phyloP scores from a whole-genome alignment of 2,113 vertebrate genomes.

The Strix uralensis region DNA sequence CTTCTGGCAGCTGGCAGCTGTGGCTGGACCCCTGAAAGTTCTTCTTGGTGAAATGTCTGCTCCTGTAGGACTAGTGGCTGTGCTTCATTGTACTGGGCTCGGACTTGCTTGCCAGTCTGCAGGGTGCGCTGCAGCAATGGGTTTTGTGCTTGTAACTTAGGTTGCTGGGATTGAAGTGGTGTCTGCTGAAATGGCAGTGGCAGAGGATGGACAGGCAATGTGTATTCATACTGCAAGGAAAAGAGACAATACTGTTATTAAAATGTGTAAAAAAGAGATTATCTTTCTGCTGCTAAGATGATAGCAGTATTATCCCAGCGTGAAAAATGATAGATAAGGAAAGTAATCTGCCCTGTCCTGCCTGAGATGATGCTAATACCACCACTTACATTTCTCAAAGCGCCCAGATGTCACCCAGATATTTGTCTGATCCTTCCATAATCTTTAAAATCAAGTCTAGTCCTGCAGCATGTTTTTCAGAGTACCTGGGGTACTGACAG shows the following conservation, averaged over 20 bases:
- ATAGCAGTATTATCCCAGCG: not conserved
- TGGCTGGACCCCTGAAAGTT: not conserved
- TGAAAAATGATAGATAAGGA: not conserved
- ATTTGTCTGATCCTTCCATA: not conserved
- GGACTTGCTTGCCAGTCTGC: not conserved
- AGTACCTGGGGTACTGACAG: not conserved
- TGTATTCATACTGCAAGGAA: conserved; percentile 29
- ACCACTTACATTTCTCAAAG: not conserved
- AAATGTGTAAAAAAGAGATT: not conserved
- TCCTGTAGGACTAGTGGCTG: not conserved
- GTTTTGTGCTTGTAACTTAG: not conserved
- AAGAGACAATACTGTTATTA: not conserved
- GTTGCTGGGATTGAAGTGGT: not conserved
- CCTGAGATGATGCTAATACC: not conserved
- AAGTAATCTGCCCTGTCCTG: not conserved
- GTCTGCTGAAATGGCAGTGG: conserved; percentile 42
- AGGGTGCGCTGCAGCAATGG: not conserved
- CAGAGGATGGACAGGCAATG: conserved; percentile 37
- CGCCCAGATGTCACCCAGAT: not conserved
- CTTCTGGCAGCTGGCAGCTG: conserved; percentile 8
- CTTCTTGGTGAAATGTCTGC: conserved; percentile 1
- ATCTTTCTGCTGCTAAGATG: not conserved
- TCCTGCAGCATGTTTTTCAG: not conserved
- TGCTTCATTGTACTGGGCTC: not conserved
- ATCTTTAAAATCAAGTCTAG: not conserved